Conservation (phyloP, 1,140 invertebrate genomes). For the Colletes latitarsis region DNA sequence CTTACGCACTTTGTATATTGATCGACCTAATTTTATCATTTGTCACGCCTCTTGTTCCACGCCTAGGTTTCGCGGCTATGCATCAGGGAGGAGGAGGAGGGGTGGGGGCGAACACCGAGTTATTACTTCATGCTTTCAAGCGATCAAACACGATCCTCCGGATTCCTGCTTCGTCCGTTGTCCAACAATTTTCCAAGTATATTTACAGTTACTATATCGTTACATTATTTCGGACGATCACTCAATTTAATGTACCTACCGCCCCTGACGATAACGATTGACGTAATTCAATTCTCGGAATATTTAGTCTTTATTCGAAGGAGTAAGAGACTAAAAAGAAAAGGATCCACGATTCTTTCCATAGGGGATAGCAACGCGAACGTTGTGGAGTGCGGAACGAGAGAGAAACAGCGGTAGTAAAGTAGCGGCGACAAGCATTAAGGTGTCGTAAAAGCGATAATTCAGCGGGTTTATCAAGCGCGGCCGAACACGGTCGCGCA, state of each 20-base stretch:
- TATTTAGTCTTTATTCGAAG: too few relatives aligned
- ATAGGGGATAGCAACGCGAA: background rate
- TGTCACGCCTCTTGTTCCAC: conserved; percentile 73
- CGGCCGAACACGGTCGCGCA: conserved; percentile 39
- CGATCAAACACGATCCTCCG: too few relatives aligned
- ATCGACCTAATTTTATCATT: conserved; percentile 71
- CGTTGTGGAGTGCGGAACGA: conserved; percentile 29
- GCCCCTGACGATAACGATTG: too few relatives aligned
- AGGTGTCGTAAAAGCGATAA: conserved; percentile 53
- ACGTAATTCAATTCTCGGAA: too few relatives aligned
- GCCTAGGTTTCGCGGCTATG: conserved; percentile 70
- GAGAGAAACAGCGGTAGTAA: conserved; percentile 41
- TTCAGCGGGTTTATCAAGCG: conserved; percentile 60
- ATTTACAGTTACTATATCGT: too few relatives aligned
- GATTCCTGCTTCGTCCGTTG: too few relatives aligned
- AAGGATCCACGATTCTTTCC: background rate
- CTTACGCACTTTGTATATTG: conserved; percentile 56
- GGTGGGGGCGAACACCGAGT: conserved; percentile 54
- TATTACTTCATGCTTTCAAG: conserved; percentile 2
- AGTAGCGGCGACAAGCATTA: conserved; percentile 45
- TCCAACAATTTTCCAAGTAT: too few relatives aligned
- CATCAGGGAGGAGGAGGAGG: conserved; percentile 50
- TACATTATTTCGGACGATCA: too few relatives aligned
- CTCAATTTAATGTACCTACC: too few relatives aligned
- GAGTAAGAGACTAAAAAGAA: too few relatives aligned